Conservation (phyloP, 2,797 vertebrate genomes). For the Enteromius anoplus region DNA sequence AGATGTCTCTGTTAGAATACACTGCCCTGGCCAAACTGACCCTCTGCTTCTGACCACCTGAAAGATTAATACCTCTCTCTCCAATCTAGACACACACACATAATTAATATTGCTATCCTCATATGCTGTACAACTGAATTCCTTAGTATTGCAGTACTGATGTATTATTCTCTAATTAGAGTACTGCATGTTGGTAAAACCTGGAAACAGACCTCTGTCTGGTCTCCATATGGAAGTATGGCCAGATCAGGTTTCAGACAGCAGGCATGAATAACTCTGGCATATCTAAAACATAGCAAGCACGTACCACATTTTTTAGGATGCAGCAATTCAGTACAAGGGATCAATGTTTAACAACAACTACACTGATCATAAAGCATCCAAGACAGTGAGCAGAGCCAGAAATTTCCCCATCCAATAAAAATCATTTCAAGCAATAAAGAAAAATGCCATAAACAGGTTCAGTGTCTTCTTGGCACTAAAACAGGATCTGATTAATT, state of each 20-base stretch:
- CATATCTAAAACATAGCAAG: constrained; percentile 71
- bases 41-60: constrained; percentile 84
- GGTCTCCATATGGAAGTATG: constrained; percentile 79
- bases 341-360: constrained; percentile 18
- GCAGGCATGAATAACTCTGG: constrained; percentile 72
- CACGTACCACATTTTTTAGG: not conserved
- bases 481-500: not conserved
- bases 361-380: constrained; percentile 12
- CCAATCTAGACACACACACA: constrained; percentile 73
- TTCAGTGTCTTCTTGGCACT: not conserved
- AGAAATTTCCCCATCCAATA: constrained; percentile 10
- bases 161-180: not conserved
- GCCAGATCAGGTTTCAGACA: constrained; percentile 74
- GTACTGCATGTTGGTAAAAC: not conserved
- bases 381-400: not conserved
- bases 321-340: not conserved
- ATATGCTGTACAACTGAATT: not conserved
- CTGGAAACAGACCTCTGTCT: constrained; percentile 76
- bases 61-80: constrained; percentile 81
- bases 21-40: constrained; percentile 79
- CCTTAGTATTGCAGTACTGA: not conserved
- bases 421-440: constrained; percentile 8
- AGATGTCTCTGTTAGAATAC: constrained; percentile 79
- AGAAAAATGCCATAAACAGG: not conserved
- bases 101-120: not conserved